Base-by-base conservation (phyloP, 1,140 invertebrate genomes). In the Drosophila littoralis region DNA sequence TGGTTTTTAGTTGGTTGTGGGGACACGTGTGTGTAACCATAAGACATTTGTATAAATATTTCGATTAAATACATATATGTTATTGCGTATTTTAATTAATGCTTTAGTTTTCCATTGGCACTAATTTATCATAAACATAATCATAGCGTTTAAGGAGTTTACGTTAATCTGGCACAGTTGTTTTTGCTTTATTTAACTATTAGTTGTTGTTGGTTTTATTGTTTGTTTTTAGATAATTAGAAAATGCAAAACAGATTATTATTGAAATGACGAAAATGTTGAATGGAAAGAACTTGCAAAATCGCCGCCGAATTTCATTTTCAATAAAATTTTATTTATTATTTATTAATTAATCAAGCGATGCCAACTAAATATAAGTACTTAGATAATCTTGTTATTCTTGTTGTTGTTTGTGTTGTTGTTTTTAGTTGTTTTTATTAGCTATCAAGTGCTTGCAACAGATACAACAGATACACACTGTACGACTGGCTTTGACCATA, bases 21-120 rank as follows among this genome's bases (percentile, higher is more conserved):
- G 83, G 77, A 69, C 77, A 79, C 76, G 85, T 90, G 91, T 92
- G 91, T 92, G 79, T 89, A 92, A 92, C 91, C 91, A 91, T 91
- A 91, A 92, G 91, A 92, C 91, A 92, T 92, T 80, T 81, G 73
- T 64, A 85, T 71, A 77, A 71, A 70, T 75, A 69, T 71, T 63
- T 81, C 70, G 64, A 80, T 69, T 74, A 77, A 60, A 75, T 60
- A 57, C 43, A 42, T 59, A 40, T 48, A 67, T 45, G 57, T 52
- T 75, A 46, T 70, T 65, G 64, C 7, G 17, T 60, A 22, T 48
- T 55, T 51, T 42, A 58, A 36, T 65, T 35, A 13, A 45, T 48
- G 22, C 22, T 28, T 48, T 12, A 51, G 13, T 51, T 64, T 66
- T 63, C 50, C 59, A 67, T 63, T 80, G 43, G 43, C 73, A 48